Evolutionary conservation across 1,140 invertebrate species (phyloP).

Genomic region (Neodiprion pinetum): DNA sequence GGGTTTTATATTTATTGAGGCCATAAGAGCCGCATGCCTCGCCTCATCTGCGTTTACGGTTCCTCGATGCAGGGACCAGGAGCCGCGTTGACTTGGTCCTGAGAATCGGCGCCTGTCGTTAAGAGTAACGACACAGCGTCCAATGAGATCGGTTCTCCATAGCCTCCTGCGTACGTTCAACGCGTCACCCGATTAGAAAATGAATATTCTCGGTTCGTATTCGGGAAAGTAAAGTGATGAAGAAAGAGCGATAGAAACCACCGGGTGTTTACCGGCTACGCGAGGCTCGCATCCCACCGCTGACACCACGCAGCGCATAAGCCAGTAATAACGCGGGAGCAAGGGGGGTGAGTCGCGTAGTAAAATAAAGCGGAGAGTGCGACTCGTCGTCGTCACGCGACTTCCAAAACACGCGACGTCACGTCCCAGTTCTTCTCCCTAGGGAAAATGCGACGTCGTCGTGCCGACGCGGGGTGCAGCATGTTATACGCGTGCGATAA

Average conservation of each 20-base stretch:
- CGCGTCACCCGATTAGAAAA: no score
- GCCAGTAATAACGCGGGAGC: not conserved
- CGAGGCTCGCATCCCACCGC: no score
- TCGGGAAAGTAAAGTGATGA: no score
- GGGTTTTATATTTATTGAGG: slow-evolving; percentile 50
- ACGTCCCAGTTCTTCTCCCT: not conserved
- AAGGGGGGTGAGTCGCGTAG: not conserved
- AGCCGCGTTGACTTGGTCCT: slow-evolving; percentile 34
- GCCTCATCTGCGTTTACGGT: not conserved
- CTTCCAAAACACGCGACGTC: not conserved
- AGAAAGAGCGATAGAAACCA: no score
- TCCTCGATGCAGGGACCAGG: not conserved
- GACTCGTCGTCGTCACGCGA: not conserved
- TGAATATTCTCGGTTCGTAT: no score
- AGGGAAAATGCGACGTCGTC: not conserved
- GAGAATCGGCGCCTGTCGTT: slow-evolving; percentile 52
- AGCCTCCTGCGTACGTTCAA: no score
- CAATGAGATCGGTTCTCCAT: slow-evolving; percentile 16
- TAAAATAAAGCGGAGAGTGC: slow-evolving; percentile 2
- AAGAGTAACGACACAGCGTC: slow-evolving; percentile 49
- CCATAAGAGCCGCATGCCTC: slow-evolving; percentile 40
- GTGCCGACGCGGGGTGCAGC: not conserved
- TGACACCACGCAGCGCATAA: no score
- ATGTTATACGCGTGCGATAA: no score
- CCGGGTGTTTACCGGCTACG: no score